These are phyloP conservation scores for Hipposideros larvatus DNA, from an alignment of 2,797 vertebrate genomes.

Conservation along the genomic window DNA sequence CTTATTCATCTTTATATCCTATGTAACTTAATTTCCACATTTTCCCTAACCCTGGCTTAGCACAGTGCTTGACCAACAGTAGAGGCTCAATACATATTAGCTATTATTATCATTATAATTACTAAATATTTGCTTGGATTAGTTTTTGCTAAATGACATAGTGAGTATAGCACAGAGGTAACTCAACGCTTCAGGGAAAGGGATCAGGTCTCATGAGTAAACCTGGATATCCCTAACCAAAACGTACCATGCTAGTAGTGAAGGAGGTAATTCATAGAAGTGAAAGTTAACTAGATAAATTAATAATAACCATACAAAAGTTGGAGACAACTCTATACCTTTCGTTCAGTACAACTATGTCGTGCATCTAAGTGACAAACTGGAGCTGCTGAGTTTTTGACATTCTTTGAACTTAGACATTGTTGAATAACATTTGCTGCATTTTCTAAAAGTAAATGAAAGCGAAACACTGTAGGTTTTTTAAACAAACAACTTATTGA, in stretches of 20 bases:
- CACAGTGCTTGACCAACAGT: neutral
- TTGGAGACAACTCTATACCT: conserved; percentile 68
- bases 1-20: neutral
- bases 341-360: conserved; percentile 41
- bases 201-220: neutral
- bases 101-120: neutral
- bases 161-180: neutral
- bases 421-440: neutral
- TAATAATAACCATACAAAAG: neutral
- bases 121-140: neutral
- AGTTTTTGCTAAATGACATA: conserved; percentile 14
- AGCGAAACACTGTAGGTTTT: neutral
- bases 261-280: neutral
- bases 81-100: neutral
- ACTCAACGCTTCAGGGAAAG: neutral
- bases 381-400: conserved; percentile 16
- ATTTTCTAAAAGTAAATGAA: conserved; percentile 57
- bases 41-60: neutral
- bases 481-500: neutral
- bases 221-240: neutral
- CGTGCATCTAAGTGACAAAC: neutral
- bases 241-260: neutral
- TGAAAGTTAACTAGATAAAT: neutral
- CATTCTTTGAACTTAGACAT: conserved; percentile 44
- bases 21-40: neutral